A percentile compares a stretch with the other conserved stretches of the same genome.
Evolutionary conservation across 2,797 vertebrate species (phyloP).

Genomic region (Eulemur rubriventer): DNA sequence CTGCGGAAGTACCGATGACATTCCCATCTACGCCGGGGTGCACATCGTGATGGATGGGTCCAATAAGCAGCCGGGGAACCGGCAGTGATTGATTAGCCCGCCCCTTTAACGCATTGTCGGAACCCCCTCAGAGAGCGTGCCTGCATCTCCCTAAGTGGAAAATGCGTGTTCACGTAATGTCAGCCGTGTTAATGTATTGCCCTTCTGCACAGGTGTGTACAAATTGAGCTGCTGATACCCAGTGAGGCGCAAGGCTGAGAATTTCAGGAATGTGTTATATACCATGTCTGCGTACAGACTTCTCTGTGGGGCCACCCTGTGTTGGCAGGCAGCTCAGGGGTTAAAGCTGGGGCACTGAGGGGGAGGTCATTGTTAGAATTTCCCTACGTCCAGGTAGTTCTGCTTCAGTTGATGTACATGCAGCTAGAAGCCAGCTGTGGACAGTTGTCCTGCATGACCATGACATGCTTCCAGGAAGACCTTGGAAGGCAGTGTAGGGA

Average conservation of each 20-base stretch:
- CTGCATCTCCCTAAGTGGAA: neutral
- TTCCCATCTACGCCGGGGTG: neutral
- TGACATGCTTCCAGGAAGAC: neutral
- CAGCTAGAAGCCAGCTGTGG: neutral
- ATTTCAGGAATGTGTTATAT: neutral
- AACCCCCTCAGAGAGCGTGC: neutral
- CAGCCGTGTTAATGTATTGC: neutral
- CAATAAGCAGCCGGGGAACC: neutral
- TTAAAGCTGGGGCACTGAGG: neutral
- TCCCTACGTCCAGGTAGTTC: neutral
- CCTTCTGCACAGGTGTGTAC: neutral
- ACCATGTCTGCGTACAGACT: rapidly evolving
- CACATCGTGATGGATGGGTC: neutral
- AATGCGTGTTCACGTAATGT: neutral
- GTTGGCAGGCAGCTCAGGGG: neutral
- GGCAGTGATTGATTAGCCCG: neutral
- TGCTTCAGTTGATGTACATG: neutral
- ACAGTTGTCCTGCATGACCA: neutral
- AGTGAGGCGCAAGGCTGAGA: neutral
- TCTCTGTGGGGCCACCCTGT: neutral
- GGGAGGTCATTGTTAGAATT: neutral
- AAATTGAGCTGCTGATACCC: neutral
- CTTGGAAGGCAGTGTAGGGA: rapidly evolving
- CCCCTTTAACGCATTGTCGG: neutral
- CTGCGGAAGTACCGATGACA: neutral